Base-by-base conservation (phyloP, 1,140 invertebrate genomes). In the Acromyrmex charruanus region DNA sequence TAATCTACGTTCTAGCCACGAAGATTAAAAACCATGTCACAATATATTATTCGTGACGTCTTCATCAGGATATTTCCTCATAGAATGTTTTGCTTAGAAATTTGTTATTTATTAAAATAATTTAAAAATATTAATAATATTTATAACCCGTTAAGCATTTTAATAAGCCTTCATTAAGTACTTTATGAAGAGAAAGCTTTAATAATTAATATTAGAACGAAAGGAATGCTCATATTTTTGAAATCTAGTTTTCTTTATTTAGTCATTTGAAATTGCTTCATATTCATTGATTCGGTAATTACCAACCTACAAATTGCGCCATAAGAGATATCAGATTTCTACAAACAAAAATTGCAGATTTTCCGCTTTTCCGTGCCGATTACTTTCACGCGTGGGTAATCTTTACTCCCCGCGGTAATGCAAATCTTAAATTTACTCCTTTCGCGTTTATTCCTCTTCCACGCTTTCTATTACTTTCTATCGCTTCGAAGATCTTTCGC, bases 401-500 rank as follows among this genome's bases (percentile, higher is more conserved):
- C 59, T 61, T 84, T 61, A 49, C 72, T 53, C 28, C 25, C 55
- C 69, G 65, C 65, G 18, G 25, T 35, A 39, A 84, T 75, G 80
- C 72, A 75, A 74, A 84, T 84, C 14, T 63, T 18, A n/a, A 72
- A 59, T 25, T 49, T 31, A 18, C 55, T 59, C 18, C 35, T 65
- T 31, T 65, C 55, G 16, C 10, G 21, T 51, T 10, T 31, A 10
- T 59, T 59, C 55, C 68, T 72, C 35, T 31, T 53, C 31, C 31
- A 31, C 39, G 53, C 80, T 84, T 84, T 84, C 80, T 84, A 75
- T 75, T 84, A 75, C 55, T 84, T 84, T 75, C 80, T 84, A 84
- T 75, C 80, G 80, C n/a, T 7, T n/a, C 72, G 18, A 63, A 31
- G 51, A 75, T 75, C 71, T 51, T 74, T 59, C 61, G 53, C 68